Evolutionary conservation across 2,113 vertebrate species (phyloP).

Genomic region (Cynopterus brachyotis): DNA sequence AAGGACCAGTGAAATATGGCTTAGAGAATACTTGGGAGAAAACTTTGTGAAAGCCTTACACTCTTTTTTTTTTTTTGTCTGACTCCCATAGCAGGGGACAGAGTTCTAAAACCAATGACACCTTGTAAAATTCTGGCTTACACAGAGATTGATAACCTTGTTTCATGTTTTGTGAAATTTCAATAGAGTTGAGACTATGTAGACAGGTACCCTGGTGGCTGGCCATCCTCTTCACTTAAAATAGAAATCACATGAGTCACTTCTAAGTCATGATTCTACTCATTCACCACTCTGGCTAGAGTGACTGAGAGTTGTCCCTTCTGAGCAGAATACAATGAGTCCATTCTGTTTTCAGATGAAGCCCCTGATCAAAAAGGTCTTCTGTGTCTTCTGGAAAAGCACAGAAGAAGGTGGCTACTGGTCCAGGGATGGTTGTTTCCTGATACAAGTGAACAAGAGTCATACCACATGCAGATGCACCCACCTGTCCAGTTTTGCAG

Average conservation of each 20-base stretch:
- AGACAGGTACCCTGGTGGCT: neutral
- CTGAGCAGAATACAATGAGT: neutral
- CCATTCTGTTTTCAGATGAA: conserved; percentile 34
- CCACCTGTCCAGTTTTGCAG: conserved; percentile 87
- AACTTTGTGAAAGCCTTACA: neutral
- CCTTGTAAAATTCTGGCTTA: neutral
- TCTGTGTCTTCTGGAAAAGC: conserved; percentile 85
- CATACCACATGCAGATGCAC: conserved; percentile 82
- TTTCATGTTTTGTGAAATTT: neutral
- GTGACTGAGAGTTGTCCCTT: neutral
- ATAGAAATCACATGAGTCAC: neutral
- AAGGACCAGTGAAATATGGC: neutral
- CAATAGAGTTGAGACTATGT: neutral
- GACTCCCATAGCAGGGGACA: neutral
- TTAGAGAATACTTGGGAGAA: neutral
- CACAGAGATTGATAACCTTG: neutral
- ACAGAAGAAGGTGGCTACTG: conserved; percentile 57
- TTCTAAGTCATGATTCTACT: neutral
- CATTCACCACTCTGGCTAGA: neutral
- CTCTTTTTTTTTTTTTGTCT: neutral
- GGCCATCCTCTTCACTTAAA: neutral
- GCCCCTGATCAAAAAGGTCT: accelerated
- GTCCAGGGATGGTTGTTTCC: conserved; percentile 81
- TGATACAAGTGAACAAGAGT: conserved; percentile 55
- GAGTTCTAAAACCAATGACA: neutral